phyloP scores from a whole-genome alignment of 2,113 vertebrate species.

The Malaclemys terrapin region DNA sequence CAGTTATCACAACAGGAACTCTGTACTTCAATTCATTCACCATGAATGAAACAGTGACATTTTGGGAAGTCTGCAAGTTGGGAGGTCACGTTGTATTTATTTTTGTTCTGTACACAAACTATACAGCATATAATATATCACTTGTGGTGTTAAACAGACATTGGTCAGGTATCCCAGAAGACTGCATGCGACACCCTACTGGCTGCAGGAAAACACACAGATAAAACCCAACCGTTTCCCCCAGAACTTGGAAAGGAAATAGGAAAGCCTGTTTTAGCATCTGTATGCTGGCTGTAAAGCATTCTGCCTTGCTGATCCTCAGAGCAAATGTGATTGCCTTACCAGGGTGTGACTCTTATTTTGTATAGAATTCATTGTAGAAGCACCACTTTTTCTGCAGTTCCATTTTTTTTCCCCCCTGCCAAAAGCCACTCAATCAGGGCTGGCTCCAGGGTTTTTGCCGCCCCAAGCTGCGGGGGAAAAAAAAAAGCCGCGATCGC shows the following conservation, averaged over 20 bases:
- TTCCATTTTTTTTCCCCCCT: not conserved
- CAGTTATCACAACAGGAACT: not conserved
- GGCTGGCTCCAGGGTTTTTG: no score
- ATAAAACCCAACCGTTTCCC: constrained; percentile 27
- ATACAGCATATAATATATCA: not conserved
- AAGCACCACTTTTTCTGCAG: not conserved
- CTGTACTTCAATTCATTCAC: not conserved
- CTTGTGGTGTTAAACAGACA: constrained; percentile 10
- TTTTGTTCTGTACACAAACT: constrained; percentile 11
- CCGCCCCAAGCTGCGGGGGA: no score
- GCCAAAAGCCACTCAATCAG: not conserved
- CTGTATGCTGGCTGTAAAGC: not conserved
- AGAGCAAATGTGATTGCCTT: not conserved
- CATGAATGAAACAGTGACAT: not conserved
- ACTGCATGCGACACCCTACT: not conserved
- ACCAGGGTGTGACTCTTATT: not conserved
- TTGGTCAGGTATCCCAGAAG: not conserved
- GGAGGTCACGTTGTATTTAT: not conserved
- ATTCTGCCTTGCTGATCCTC: constrained; percentile 13
- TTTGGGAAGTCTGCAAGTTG: not conserved
- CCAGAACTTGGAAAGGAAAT: constrained; percentile 32
- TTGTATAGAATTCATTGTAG: not conserved
- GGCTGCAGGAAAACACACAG: constrained; percentile 24
- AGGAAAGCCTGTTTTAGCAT: constrained; percentile 25
- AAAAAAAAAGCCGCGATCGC: no score